Percentiles rank a stretch among this genome's conserved stretches.
Evolutionary conservation across 2,113 vertebrate genomes (phyloP).

Genomic region (Martes martes): DNA sequence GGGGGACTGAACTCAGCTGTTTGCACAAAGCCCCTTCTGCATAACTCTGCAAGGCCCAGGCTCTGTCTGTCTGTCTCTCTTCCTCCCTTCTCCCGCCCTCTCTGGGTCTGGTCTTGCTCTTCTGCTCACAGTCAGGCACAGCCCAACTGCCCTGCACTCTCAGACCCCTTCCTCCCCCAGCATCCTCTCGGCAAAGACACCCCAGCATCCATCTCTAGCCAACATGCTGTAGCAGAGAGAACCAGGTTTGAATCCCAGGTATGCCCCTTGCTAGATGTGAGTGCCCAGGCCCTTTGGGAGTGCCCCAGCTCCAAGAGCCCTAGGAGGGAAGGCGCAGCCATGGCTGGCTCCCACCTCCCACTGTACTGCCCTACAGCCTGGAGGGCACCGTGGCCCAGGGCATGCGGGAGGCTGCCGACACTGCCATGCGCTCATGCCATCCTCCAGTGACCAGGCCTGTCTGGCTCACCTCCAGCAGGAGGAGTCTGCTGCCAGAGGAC

Average conservation of each 20-base stretch:
- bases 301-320: neutral
- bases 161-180: neutral
- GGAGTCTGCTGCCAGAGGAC: neutral
- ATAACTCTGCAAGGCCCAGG: neutral
- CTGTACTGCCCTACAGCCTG: neutral
- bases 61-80: neutral
- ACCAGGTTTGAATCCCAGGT: neutral
- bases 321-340: neutral
- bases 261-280: neutral
- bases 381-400: neutral
- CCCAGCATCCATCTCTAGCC: neutral
- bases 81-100: neutral
- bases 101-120: neutral
- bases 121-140: neutral
- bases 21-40: neutral
- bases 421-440: neutral
- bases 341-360: neutral
- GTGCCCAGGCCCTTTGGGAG: neutral
- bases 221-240: neutral
- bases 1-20: neutral
- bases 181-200: neutral
- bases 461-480: neutral
- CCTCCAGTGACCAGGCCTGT: neutral
- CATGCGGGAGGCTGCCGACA: neutral
- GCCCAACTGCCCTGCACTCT: neutral